Base-by-base conservation (phyloP, 2,113 vertebrate genomes). In the Psilopogon haemacephalus region DNA sequence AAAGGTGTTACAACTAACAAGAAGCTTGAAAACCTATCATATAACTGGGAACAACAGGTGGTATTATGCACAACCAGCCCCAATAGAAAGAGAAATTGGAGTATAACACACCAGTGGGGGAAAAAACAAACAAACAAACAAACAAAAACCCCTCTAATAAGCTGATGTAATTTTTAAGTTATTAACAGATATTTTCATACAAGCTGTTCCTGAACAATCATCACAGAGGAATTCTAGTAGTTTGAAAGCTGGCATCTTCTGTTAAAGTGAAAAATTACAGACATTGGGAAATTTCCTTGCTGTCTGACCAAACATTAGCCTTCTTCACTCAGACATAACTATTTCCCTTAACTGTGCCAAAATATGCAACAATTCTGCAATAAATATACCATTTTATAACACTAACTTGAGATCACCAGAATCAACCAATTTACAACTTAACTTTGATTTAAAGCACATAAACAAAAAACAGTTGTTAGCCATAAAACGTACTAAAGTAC, bases 1-100 rank as follows among this genome's bases (percentile, higher is more conserved):
- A 32, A 88, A 59, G 14, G 27, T 76, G 84, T 78, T 96, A 70
- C 48, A 94, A 94, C 94, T 97, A 97, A 96, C 85, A 91, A 90
- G 67, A 90, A 95, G 63, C 82, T 65, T 73, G 73, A 86, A 67
- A 86, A 93, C 83, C 89, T 95, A 93, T 94, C 90, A 94, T 35
- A 50, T 84, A 82, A 80, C 63, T 37, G 48, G 75, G 79, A 97
- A 83, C 94, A 96, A 95, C 89, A 93, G 96, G 94, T 90, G 88
- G 95, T 65, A 95, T 93, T 91, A 86, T 93, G 73, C 70, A 82
- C 77, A 94, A 78, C 58, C 77, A 76, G 38, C 72, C 60, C 67
- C 87, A 59, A 81, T 79, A 69, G 77, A 93, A 88, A 94, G 87
- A 94, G 26, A 95, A 95, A 37, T 5, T 15, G 46, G 16, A 78